These are phyloP conservation scores for Dendronephthya gigantea DNA, from an alignment of 64 coral and sea anemone species.

Conservation along the genomic window DNA sequence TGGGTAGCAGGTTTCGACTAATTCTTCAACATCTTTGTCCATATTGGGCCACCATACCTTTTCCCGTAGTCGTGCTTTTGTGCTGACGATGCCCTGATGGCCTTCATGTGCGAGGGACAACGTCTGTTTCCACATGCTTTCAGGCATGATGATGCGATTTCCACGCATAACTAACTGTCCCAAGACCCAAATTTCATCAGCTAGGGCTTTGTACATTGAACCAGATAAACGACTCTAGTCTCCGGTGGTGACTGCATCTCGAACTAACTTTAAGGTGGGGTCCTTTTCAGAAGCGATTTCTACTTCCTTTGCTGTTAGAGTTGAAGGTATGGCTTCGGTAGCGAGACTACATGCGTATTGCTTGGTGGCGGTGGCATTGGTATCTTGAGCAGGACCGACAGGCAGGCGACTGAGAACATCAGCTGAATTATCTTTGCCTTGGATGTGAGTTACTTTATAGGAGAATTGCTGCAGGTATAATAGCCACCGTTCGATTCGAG, in stretches of 20 bases:
- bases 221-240: conserved; percentile 27
- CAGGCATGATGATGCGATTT: conserved; percentile 34
- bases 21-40: conserved; percentile 41
- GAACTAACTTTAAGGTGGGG: conserved; percentile 23
- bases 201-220: conserved; percentile 34
- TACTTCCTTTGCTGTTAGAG: conserved; percentile 28
- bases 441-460: conserved; percentile 19
- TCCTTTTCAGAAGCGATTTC: conserved; percentile 24
- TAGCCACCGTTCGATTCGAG: conserved; percentile 24
- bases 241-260: conserved; percentile 26
- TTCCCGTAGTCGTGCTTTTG: conserved; percentile 32
- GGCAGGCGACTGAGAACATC: conserved; percentile 30
- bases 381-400: neutral
- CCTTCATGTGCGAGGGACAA: conserved; percentile 32
- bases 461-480: conserved; percentile 25
- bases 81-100: conserved; percentile 26
- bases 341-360: conserved; percentile 16
- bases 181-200: conserved; percentile 45
- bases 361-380: neutral
- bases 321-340: conserved; percentile 1
- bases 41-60: conserved; percentile 46
- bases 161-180: conserved; percentile 48
- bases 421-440: conserved; percentile 10
- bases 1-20: conserved; percentile 22
- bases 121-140: conserved; percentile 33